phyloP scores from a whole-genome alignment of 92 coral and sea anemone genomes.

The Porites cylindrica region DNA sequence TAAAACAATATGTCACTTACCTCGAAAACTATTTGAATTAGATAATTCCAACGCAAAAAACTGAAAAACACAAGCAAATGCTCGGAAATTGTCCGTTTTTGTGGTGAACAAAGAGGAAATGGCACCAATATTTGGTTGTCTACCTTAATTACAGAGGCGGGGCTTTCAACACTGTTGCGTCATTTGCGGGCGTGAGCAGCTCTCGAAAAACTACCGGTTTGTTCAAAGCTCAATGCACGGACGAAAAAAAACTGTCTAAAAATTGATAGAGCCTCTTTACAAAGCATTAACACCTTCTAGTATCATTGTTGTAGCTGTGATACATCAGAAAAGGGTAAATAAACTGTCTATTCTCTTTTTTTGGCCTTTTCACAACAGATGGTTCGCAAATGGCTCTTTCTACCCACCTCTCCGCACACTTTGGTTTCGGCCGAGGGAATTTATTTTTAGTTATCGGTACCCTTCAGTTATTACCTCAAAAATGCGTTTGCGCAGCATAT shows the following conservation, averaged over 20 bases:
- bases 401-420: background rate
- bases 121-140: conserved; percentile 26
- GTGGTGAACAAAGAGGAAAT: conserved; percentile 52
- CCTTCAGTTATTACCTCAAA: conserved; percentile 1
- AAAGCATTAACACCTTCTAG: background rate
- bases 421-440: conserved; percentile 5
- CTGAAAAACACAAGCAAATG: conserved; percentile 1
- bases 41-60: conserved; percentile 2
- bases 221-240: background rate
- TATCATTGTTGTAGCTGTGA: background rate
- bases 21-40: conserved; percentile 5
- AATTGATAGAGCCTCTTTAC: background rate
- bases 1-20: conserved; percentile 17
- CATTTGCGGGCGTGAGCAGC: background rate
- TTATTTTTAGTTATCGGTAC: conserved; percentile 23
- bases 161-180: conserved; percentile 37
- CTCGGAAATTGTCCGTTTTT: conserved; percentile 18
- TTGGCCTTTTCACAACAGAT: conserved; percentile 22
- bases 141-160: conserved; percentile 80
- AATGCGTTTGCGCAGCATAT: background rate
- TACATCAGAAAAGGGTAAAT: background rate
- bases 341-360: background rate
- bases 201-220: conserved; percentile 11
- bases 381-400: conserved; percentile 6
- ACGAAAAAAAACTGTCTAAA: background rate